Evolutionary conservation across 2,113 vertebrate species (phyloP), one percentile per base, ranked within the genome.

Genomic region (Dendropsophus ebraccatus): DNA sequence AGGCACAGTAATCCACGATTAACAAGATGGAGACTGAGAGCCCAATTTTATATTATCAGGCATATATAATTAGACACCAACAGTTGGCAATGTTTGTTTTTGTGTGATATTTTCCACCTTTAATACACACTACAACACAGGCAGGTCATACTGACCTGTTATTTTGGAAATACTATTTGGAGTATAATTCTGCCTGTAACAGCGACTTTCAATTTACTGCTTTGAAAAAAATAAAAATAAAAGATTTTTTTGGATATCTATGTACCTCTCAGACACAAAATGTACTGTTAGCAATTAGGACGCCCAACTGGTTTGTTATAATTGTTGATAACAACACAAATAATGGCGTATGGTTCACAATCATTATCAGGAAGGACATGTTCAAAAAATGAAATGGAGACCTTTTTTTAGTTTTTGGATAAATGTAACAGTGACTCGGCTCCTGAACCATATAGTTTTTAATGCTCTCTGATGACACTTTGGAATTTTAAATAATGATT

Each of bases 131-230:
- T 32, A 30, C 35, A 70, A 58, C 76, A 58, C 69, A 81, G 62
- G 13, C 85, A 87, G 85, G 85, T 87, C 78, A 81, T 32, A 25
- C 35, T 87, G 85, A 74, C 77, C 85, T 35, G 21, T 60, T 81
- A 41, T 74, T 21, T 47, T n/a, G 41, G 12, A 87, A 87, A 74
- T 79, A 87, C 81, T 81, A 81, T 74, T 81, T 81, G 69, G 77
- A 80, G 67, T 69, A 12, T 74, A 81, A 87, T 87, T 81, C 28
- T 62, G 77, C 50, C 52, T 30, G 19, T 47, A 81, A 72, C 69
- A 81, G 54, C n/a, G 21, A 16, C 9, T 50, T 74, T 87, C 52
- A 81, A 87, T 81, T 73, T 65, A 74, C n/a, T 50, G 73, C n/a
- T 87, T 80, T 73, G 37, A 65, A 32, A 60, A 81, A 56, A 85